A percentile compares a stretch with the other conserved stretches of the same genome.
Conservation (phyloP, 1,140 invertebrate genomes). For the Trachelipus rathkii region DNA sequence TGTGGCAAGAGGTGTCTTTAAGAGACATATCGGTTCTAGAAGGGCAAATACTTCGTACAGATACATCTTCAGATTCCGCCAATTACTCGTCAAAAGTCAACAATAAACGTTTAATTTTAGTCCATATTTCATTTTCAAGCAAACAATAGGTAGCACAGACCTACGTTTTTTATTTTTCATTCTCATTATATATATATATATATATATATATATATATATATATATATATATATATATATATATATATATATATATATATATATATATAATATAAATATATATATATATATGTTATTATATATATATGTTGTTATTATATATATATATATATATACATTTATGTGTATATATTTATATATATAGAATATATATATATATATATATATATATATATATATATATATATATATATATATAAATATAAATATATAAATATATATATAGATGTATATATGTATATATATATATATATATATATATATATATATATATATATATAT, state of each 20-base stretch:
- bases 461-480: not conserved
- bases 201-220: slow-evolving; percentile 5
- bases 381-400: not conserved
- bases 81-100: slow-evolving; percentile 10
- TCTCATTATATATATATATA: too few relatives aligned
- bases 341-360: not conserved
- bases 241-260: not conserved
- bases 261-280: not conserved
- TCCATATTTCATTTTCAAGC: not conserved
- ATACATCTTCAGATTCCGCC: slow-evolving; percentile 11
- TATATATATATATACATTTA: not conserved
- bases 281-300: too few relatives aligned
- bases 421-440: not conserved
- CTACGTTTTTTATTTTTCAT: not conserved
- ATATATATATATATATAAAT: not conserved
- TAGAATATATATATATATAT: not conserved
- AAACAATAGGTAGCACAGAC: not conserved
- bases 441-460: not conserved
- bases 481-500: too few relatives aligned
- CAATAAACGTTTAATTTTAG: slow-evolving; percentile 5
- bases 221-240: slow-evolving; percentile 5
- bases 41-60: not conserved
- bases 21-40: not conserved
- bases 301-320: too few relatives aligned
- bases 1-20: slow-evolving; percentile 7